phyloP scores from a whole-genome alignment of 1,140 invertebrate genomes.

The Euwallacea fornicatus region DNA sequence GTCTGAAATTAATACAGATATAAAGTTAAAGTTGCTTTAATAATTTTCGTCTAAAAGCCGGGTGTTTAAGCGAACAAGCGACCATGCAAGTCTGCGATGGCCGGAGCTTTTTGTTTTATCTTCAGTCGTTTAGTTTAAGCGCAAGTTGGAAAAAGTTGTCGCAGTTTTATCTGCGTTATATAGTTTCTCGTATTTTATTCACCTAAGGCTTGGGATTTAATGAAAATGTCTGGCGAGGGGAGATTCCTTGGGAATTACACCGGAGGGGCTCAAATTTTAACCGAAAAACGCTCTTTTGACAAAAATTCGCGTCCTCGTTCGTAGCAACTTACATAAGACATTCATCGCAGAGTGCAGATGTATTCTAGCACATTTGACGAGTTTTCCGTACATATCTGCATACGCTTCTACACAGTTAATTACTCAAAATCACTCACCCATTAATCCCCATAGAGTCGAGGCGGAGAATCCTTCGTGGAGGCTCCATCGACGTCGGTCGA shows the following conservation, averaged over 20 bases:
- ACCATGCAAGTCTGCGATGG: constrained; percentile 7
- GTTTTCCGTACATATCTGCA: too few relatives aligned
- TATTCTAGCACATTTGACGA: too few relatives aligned
- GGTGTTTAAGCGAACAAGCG: constrained; percentile 2
- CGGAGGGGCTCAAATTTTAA: too few relatives aligned
- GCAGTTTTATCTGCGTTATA: constrained; percentile 13
- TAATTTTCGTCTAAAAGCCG: constrained; percentile 16
- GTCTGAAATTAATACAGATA: constrained; percentile 6
- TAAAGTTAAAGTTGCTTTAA: constrained; percentile 11
- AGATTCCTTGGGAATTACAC: too few relatives aligned
- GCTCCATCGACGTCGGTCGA: constrained; percentile 35
- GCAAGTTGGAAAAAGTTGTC: constrained; percentile 17
- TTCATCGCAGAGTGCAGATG: too few relatives aligned
- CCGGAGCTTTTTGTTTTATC: constrained; percentile 15
- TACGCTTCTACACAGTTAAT: too few relatives aligned
- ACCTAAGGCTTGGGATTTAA: neutral
- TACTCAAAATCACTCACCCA: too few relatives aligned
- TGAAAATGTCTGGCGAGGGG: neutral
- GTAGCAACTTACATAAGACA: neutral
- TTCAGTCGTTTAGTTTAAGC: constrained; percentile 9
- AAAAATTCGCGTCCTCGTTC: too few relatives aligned
- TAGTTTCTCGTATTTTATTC: constrained; percentile 15
- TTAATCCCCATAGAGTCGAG: neutral
- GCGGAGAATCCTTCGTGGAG: neutral
- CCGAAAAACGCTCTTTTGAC: too few relatives aligned